Conservation (phyloP, 2,888 invertebrate genomes). For the Anthoptus insignis region DNA sequence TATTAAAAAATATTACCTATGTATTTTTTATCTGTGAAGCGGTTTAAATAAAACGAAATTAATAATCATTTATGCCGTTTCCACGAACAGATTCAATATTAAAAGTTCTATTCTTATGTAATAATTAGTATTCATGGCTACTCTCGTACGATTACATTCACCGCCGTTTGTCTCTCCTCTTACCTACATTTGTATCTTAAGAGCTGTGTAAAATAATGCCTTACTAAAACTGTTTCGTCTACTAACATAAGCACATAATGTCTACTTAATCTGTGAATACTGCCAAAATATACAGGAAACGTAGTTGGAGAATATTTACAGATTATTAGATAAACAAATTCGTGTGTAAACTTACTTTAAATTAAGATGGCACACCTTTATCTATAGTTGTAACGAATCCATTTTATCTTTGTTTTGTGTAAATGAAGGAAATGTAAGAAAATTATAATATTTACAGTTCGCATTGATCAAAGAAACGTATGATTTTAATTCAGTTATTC, state of each 20-base stretch:
- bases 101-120: neutral
- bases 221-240: constrained; percentile 71
- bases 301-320: constrained; percentile 31
- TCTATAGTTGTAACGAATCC: constrained; percentile 20
- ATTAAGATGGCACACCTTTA: constrained; percentile 24
- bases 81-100: no score
- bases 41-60: no score
- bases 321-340: constrained; percentile 46
- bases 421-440: constrained; percentile 1
- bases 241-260: constrained; percentile 68
- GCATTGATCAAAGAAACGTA: no score
- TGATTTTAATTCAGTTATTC: neutral
- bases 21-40: no score
- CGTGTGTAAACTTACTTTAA: constrained; percentile 9
- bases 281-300: constrained; percentile 43
- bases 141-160: constrained; percentile 27
- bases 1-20: no score
- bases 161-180: constrained; percentile 38
- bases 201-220: constrained; percentile 78
- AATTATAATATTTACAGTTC: no score
- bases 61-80: no score
- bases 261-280: constrained; percentile 53
- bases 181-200: constrained; percentile 51
- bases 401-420: constrained; percentile 3
- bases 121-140: no score